These are phyloP conservation scores for Trachurus trachurus DNA, from an alignment of 2,797 vertebrate genomes.

Conservation along the genomic window DNA sequence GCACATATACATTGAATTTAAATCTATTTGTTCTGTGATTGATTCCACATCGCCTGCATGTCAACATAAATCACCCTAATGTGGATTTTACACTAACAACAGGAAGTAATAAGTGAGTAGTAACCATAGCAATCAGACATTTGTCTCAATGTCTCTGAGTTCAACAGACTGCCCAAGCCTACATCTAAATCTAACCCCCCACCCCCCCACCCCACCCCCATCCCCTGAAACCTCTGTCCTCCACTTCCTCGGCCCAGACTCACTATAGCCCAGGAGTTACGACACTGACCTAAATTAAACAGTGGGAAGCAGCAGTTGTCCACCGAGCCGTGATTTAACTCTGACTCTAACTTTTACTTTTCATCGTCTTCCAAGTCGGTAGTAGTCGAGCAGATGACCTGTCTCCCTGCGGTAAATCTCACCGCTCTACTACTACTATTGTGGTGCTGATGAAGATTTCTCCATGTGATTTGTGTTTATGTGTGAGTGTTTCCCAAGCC, in stretches of 20 bases:
- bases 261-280: slow-evolving; percentile 37
- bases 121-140: not conserved
- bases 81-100: not conserved
- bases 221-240: not conserved
- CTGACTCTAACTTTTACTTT: slow-evolving; percentile 26
- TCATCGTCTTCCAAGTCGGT: slow-evolving; percentile 8
- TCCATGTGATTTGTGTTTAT: slow-evolving; percentile 9
- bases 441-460: slow-evolving; percentile 10
- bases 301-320: slow-evolving; percentile 26
- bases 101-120: slow-evolving; percentile 31
- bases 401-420: slow-evolving; percentile 42
- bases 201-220: not conserved
- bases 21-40: not conserved
- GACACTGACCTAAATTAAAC: slow-evolving; percentile 32
- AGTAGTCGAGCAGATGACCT: not conserved
- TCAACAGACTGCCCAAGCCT: not conserved
- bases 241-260: slow-evolving; percentile 33
- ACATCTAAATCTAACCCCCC: slow-evolving; percentile 7
- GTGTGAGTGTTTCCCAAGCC: slow-evolving; percentile 12
- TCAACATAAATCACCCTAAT: not conserved
- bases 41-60: not conserved
- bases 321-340: slow-evolving; percentile 23
- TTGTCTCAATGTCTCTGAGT: slow-evolving; percentile 24
- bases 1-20: not conserved
- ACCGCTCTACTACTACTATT: not conserved